A percentile compares a stretch with the other conserved stretches of the same genome.
Evolutionary conservation across 2,888 invertebrate species (phyloP).

Genomic region (Rotaria macrura): DNA sequence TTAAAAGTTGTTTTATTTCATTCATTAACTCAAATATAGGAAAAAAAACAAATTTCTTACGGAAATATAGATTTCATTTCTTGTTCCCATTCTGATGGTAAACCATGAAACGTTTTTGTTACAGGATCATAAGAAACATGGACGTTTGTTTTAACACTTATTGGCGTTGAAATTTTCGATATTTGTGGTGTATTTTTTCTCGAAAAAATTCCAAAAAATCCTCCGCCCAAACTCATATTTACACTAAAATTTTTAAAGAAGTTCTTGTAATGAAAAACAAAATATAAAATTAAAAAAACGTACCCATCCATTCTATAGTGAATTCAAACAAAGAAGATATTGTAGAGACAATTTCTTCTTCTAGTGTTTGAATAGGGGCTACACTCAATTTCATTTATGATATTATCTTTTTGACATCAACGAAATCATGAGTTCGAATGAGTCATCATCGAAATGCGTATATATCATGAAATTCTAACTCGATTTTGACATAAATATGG

Average conservation of each 20-base stretch:
- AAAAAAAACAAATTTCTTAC: not conserved
- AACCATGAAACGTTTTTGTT: constrained; percentile 25
- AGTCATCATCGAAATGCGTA: too few species aligned
- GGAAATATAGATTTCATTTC: not conserved
- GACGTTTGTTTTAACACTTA: constrained; percentile 27
- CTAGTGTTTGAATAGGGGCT: too few species aligned
- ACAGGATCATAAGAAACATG: constrained; percentile 31
- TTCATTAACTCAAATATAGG: not conserved
- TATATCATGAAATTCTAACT: too few species aligned
- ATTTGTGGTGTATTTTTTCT: not conserved
- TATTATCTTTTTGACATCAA: too few species aligned
- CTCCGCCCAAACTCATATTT: not conserved
- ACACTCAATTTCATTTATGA: too few species aligned
- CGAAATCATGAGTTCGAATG: not conserved
- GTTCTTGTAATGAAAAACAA: not conserved
- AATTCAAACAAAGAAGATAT: too few species aligned
- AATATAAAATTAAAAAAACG: too few species aligned
- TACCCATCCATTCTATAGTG: too few species aligned
- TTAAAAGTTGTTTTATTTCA: too few species aligned
- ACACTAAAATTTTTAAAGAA: not conserved
- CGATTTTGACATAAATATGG: too few species aligned
- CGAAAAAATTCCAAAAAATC: not conserved
- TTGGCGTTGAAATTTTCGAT: constrained; percentile 13
- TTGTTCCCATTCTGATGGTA: constrained; percentile 27
- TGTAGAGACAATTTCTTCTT: too few species aligned